A percentile compares a stretch with the other conserved stretches of the same genome.
phyloP scores from a whole-genome alignment of 2,888 invertebrate genomes.

The Zootermopsis nevadensis region DNA sequence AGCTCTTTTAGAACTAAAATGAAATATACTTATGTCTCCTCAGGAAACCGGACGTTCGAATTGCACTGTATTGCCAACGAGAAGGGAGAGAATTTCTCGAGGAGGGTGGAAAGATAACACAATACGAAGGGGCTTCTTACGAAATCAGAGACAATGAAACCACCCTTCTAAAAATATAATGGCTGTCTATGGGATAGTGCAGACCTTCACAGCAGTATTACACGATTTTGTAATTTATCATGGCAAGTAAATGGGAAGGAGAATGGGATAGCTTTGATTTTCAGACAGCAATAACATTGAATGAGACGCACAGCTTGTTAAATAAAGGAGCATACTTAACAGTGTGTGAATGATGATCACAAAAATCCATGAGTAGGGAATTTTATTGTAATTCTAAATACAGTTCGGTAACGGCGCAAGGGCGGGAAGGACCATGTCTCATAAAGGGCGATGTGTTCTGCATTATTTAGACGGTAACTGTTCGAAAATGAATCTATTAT shows the following conservation, averaged over 20 bases:
- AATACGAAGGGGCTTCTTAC: slow-evolving; percentile 27
- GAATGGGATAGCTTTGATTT: slow-evolving; percentile 14
- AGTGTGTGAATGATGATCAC: slow-evolving; percentile 35
- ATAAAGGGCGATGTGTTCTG: background rate
- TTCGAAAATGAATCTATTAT: background rate
- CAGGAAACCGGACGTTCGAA: slow-evolving; percentile 24
- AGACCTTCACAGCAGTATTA: background rate
- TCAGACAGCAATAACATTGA: slow-evolving; percentile 14
- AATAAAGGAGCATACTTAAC: background rate
- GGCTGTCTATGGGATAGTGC: slow-evolving; percentile 12
- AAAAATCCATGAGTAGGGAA: slow-evolving; percentile 18
- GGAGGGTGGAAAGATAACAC: slow-evolving; percentile 26
- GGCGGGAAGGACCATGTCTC: background rate
- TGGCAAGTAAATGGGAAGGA: slow-evolving; percentile 14
- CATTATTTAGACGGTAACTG: background rate
- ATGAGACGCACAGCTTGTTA: background rate
- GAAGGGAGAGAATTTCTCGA: background rate
- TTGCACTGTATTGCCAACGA: slow-evolving; percentile 15
- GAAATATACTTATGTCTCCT: slow-evolving; percentile 33
- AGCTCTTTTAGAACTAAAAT: background rate
- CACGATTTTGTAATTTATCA: slow-evolving; percentile 37
- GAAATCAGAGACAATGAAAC: slow-evolving; percentile 33
- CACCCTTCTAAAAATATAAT: slow-evolving; percentile 41
- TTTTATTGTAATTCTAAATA: slow-evolving; percentile 35
- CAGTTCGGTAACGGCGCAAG: background rate